Conservation (phyloP, 2,113 vertebrate genomes). For the Brachypteracias leptosomus region DNA sequence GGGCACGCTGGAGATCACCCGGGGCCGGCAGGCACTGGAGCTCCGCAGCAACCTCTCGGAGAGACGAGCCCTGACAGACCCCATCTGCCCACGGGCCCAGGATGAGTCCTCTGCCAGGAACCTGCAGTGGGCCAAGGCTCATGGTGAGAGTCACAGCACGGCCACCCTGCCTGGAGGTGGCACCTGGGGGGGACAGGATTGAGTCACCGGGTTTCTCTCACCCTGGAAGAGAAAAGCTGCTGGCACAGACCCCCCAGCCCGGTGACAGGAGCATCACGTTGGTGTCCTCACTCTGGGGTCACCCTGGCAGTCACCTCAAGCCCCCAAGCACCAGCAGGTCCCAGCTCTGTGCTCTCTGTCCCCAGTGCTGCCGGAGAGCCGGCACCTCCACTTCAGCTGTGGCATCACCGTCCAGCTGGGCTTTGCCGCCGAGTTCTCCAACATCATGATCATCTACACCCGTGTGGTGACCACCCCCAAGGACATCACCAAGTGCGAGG, state of each 20-base stretch:
- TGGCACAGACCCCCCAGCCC: rapidly evolving
- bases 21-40: constrained; percentile 85
- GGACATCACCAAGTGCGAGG: constrained; percentile 75
- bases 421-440: constrained; percentile 88
- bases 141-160: constrained; percentile 44
- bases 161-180: neutral
- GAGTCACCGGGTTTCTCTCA: neutral
- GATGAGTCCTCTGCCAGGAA: constrained; percentile 79
- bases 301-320: rapidly evolving
- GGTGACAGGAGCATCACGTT: neutral
- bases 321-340: neutral
- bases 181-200: rapidly evolving
- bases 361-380: constrained; percentile 80
- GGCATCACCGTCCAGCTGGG: constrained; percentile 83
- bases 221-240: neutral
- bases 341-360: neutral
- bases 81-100: constrained; percentile 52
- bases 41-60: constrained; percentile 88
- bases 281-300: rapidly evolving
- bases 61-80: constrained; percentile 81
- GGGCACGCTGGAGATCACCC: constrained; percentile 81
- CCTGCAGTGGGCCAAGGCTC: constrained; percentile 86
- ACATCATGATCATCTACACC: constrained; percentile 88
- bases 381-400: constrained; percentile 76
- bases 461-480: constrained; percentile 73